phyloP scores from a whole-genome alignment of 2,888 invertebrate genomes.

The Tipula confusa region DNA sequence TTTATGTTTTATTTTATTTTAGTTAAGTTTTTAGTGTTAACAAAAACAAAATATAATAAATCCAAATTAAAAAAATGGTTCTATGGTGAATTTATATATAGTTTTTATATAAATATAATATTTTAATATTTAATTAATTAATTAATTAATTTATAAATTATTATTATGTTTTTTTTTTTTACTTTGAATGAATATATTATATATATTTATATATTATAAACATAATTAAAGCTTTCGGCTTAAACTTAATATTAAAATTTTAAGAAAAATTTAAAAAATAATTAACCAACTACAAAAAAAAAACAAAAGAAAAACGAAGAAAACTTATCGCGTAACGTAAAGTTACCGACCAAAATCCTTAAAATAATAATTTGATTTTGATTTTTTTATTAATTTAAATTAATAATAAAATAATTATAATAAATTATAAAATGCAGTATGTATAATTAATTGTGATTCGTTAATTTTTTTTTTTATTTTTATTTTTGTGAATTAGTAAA shows the following conservation, averaged over 20 bases:
- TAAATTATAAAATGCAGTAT: slow-evolving; percentile 25
- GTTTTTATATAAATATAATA: background rate
- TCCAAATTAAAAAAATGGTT: background rate
- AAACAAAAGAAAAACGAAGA: background rate
- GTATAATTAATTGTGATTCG: slow-evolving; percentile 4
- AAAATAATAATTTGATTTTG: background rate
- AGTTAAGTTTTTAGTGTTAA: slow-evolving; percentile 6
- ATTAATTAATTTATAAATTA: no score
- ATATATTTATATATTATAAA: no score
- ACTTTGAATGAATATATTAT: background rate
- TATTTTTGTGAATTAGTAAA: background rate
- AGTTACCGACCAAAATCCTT: slow-evolving; percentile 3
- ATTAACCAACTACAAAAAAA: background rate
- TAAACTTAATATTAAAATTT: background rate
- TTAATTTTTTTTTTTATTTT: background rate
- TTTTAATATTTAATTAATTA: slow-evolving; percentile 14
- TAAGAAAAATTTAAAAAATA: no score
- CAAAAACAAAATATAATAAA: slow-evolving; percentile 21
- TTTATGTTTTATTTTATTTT: slow-evolving; percentile 25
- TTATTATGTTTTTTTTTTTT: background rate
- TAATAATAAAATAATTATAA: slow-evolving; percentile 3
- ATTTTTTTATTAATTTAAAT: background rate
- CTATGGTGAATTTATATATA: slow-evolving; percentile 25
- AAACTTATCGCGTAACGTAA: slow-evolving; percentile 3
- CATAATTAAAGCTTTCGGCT: background rate